Percentiles rank a stretch among this genome's conserved stretches.
phyloP scores from a whole-genome alignment of 2,888 invertebrate genomes.

The Sipha maydis region DNA sequence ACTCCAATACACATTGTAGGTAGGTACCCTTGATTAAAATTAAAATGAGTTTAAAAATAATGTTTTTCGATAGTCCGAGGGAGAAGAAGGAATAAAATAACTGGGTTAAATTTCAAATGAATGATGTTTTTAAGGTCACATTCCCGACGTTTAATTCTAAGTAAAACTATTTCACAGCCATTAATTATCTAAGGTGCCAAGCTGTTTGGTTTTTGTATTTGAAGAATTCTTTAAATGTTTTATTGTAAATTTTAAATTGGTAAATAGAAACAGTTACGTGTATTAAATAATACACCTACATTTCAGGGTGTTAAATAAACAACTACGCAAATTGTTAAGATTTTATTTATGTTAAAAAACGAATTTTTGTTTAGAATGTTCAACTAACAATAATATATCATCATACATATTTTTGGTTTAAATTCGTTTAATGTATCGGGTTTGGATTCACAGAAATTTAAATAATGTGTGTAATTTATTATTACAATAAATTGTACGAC shows the following conservation, averaged over 20 bases:
- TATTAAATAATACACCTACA: neutral
- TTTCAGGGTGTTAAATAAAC: neutral
- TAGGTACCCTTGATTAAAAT: neutral
- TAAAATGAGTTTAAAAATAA: neutral
- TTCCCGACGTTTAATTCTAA: neutral
- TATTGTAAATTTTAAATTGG: neutral
- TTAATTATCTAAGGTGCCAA: slow-evolving; percentile 19
- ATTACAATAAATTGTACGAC: too few relatives aligned
- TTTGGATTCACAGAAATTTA: too few relatives aligned
- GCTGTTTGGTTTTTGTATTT: neutral
- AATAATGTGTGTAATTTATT: too few relatives aligned
- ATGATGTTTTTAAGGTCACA: slow-evolving; percentile 20
- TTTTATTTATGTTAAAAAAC: neutral
- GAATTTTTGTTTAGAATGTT: neutral
- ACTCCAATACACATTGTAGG: too few relatives aligned
- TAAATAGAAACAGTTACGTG: neutral
- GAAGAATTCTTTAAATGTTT: neutral
- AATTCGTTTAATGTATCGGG: too few relatives aligned
- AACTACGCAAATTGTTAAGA: neutral
- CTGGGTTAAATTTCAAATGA: neutral
- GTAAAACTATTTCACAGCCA: slow-evolving; percentile 16
- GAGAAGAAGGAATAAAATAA: neutral
- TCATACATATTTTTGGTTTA: too few relatives aligned
- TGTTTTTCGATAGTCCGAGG: neutral
- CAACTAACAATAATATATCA: neutral